Percentiles rank a stretch among this genome's conserved stretches.
phyloP scores from a whole-genome alignment of 64 coral and sea anemone species.

The Acropora yongei region DNA sequence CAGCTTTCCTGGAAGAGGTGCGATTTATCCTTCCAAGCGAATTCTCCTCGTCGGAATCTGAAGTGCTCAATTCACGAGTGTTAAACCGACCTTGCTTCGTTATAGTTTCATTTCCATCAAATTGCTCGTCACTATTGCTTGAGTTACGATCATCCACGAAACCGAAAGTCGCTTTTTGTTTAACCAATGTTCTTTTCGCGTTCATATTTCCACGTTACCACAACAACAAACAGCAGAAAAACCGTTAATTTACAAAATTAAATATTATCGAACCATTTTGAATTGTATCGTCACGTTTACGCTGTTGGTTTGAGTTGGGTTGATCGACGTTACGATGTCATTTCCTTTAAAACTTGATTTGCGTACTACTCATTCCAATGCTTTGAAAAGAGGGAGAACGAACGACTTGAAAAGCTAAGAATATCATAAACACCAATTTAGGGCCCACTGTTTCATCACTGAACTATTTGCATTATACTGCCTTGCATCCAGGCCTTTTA shows the following conservation, averaged over 20 bases:
- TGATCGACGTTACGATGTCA: background rate
- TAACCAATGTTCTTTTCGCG: constrained; percentile 46
- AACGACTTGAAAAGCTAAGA: background rate
- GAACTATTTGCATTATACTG: constrained; percentile 29
- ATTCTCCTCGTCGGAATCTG: constrained; percentile 66
- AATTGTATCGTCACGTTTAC: background rate
- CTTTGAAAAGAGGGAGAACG: background rate
- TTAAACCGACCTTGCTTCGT: constrained; percentile 58
- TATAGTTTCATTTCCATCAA: background rate
- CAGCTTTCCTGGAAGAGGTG: background rate
- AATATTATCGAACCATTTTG: background rate
- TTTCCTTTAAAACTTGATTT: background rate
- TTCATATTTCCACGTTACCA: constrained; percentile 5
- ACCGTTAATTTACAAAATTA: background rate
- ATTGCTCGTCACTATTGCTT: constrained; percentile 1
- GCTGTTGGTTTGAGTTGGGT: background rate
- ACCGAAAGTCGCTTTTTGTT: constrained; percentile 47
- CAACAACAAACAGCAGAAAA: background rate
- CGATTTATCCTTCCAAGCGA: constrained; percentile 61
- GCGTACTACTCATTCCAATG: background rate
- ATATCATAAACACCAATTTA: background rate
- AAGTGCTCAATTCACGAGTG: constrained; percentile 18
- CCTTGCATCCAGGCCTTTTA: constrained; percentile 4
- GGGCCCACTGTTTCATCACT: no score
- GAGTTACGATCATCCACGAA: constrained; percentile 13